These are phyloP conservation scores for Cosmopolites sordidus DNA, from an alignment of 2,888 invertebrate genomes.

Conservation along the genomic window DNA sequence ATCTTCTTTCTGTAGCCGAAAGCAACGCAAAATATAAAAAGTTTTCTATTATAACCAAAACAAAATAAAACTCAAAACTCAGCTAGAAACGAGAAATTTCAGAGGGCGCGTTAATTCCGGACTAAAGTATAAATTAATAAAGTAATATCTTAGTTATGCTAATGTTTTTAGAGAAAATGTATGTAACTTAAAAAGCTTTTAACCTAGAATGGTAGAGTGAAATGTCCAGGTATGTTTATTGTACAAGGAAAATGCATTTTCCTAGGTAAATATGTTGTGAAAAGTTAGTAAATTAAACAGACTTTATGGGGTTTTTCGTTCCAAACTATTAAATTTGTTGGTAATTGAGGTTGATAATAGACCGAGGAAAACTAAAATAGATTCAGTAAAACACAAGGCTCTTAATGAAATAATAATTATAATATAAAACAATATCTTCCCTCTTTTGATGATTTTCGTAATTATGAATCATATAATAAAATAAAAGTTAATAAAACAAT, in stretches of 20 bases:
- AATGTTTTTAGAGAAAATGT: conserved; percentile 16
- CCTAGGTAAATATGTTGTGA: conserved; percentile 21
- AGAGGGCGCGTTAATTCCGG: background rate
- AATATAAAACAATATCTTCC: no score
- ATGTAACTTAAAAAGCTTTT: conserved; percentile 27
- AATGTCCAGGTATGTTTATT: conserved; percentile 23
- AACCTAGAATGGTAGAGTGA: conserved; percentile 14
- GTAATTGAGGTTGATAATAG: background rate
- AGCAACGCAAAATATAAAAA: no score
- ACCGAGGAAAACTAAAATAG: no score
- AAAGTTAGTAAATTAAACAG: conserved; percentile 13
- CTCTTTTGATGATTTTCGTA: no score
- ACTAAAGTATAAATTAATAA: background rate
- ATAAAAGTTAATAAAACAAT: no score
- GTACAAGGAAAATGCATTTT: conserved; percentile 27
- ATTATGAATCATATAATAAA: no score
- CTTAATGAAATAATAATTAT: no score
- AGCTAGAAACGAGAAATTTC: no score
- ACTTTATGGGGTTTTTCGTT: conserved; percentile 14
- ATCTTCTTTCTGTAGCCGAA: no score
- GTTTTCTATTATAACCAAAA: no score
- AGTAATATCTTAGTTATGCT: conserved; percentile 4
- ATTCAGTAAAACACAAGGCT: no score
- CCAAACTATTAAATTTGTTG: background rate
- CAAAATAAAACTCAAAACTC: no score